Base-by-base conservation (phyloP, 92 coral and sea anemone genomes). In the Zoanthus gigantus region DNA sequence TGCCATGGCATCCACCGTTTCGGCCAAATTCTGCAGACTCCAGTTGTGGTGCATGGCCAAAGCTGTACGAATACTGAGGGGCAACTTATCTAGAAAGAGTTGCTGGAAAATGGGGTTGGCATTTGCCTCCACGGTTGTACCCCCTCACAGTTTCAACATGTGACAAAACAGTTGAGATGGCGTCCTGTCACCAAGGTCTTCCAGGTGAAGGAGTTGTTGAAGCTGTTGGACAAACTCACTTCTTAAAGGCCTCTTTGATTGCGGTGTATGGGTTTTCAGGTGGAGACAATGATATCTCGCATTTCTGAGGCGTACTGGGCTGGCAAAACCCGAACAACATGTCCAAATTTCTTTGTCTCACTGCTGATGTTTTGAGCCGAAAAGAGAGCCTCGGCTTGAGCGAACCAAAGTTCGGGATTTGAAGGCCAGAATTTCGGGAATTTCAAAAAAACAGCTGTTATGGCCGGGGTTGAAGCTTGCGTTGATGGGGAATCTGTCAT, bases 1-100 rank as follows among this genome's bases (percentile, higher is more conserved):
- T 13, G 81, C 90, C 93, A 90, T 90, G 87, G 66, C 80, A 82
- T 86, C 88, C 42, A 90, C 93, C 84, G 81, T 81, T 56, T 90
- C 88, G 57, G 90, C 90, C 46, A 86, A 68, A 67, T 56, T 66
- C 74, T 85, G 46, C 57, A 86, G 90, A 23, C 80, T 68, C 47
- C 52, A 16, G 42, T 79, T 69, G 66, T 90, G 79, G 58, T 90
- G 23, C 23, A 23, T 23, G 23, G 23, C 23, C 23, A 23, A 23
- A 23, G 23, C 23, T 23, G 0, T 23, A 86, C 88, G 88, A 67
- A 90, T 72, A 54, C 86, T 73, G 78, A 87, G 63, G 77, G 90
- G 88, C 23, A 90, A 82, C 50, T 90, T 90, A 30, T 78, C 84
- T 50, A 71, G 75, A 9, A 32, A 71, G 46, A 32, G 7, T 34